Evolutionary conservation across 2,888 invertebrate genomes (phyloP).

Genomic region (Asteroscopus sphinx): DNA sequence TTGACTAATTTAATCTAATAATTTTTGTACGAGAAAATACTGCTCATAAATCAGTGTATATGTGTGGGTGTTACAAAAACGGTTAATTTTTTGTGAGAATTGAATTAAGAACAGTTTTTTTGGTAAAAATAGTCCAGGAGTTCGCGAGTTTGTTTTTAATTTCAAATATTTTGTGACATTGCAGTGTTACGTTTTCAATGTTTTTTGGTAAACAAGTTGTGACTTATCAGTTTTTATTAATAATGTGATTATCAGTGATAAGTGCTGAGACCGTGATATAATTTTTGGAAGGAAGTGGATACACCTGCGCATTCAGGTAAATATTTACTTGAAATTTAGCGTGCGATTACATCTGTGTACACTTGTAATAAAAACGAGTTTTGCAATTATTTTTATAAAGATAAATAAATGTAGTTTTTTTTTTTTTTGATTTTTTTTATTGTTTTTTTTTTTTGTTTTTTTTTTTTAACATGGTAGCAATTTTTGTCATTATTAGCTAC

Average conservation of each 20-base stretch:
- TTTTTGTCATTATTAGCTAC: too few relatives aligned
- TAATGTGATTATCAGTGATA: slow-evolving; percentile 25
- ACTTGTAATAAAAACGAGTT: slow-evolving; percentile 14
- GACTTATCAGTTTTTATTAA: neutral
- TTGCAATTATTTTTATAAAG: neutral
- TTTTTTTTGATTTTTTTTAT: neutral
- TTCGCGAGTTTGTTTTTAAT: neutral
- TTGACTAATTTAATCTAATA: too few relatives aligned
- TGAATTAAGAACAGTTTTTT: slow-evolving; percentile 3
- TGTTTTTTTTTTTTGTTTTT: neutral
- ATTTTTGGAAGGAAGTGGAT: slow-evolving; percentile 19
- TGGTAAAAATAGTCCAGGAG: neutral
- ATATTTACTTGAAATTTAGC: slow-evolving; percentile 26
- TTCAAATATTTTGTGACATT: neutral
- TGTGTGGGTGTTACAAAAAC: neutral
- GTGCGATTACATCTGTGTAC: slow-evolving; percentile 28
- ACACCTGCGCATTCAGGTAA: slow-evolving; percentile 37
- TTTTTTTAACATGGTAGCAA: too few relatives aligned
- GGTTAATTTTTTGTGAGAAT: neutral
- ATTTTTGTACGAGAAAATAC: too few relatives aligned
- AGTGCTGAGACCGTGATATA: slow-evolving; percentile 9
- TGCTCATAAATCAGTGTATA: too few relatives aligned
- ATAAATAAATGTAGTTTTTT: too few relatives aligned
- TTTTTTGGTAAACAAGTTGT: neutral
- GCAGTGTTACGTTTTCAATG: neutral